Evolutionary conservation across 2,113 vertebrate species (phyloP).

Genomic region (Phaethon lepturus): DNA sequence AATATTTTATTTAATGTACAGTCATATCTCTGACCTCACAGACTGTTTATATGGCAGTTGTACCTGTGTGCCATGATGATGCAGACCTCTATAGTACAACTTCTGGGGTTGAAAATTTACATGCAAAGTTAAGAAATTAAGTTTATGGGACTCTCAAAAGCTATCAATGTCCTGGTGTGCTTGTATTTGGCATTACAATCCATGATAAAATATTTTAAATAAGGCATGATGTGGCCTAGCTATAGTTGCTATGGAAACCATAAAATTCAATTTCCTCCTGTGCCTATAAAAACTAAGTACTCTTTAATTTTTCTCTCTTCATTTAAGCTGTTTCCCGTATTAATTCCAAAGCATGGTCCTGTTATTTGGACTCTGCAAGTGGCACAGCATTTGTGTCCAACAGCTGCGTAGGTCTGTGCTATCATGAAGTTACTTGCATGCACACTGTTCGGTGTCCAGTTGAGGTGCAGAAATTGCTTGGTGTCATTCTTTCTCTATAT

Average conservation of each 20-base stretch:
- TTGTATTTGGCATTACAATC: neutral
- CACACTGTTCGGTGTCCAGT: accelerated
- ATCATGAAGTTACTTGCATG: neutral
- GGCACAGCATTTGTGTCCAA: neutral
- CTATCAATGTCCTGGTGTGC: neutral
- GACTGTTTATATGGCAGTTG: neutral
- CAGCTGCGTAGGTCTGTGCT: accelerated
- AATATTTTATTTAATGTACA: neutral
- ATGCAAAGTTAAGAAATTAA: neutral
- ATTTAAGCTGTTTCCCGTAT: neutral
- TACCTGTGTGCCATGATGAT: neutral
- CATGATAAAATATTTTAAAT: neutral
- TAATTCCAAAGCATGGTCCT: neutral
- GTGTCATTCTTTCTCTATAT: neutral
- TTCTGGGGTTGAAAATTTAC: neutral
- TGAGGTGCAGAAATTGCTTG: neutral
- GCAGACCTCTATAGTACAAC: neutral
- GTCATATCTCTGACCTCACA: neutral
- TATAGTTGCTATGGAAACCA: neutral
- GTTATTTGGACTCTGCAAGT: neutral
- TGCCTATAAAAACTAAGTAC: neutral
- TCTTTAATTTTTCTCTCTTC: neutral
- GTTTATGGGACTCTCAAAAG: neutral
- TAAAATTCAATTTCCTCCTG: neutral
- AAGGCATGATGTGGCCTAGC: neutral